Conservation (phyloP, 2,113 vertebrate species). For the Genyomyrus donnyi region DNA sequence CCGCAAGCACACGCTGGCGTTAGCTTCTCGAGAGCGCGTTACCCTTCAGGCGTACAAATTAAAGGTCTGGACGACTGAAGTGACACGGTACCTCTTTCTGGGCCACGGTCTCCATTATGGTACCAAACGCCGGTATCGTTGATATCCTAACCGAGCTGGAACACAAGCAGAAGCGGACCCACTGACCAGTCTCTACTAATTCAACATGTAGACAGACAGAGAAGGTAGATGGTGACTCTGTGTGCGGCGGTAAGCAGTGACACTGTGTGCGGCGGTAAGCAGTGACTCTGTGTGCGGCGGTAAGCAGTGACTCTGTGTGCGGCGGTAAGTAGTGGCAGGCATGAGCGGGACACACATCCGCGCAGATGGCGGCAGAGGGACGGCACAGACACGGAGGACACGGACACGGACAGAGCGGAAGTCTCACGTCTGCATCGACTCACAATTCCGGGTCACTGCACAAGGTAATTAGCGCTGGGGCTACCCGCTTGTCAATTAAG, state of each 20-base stretch:
- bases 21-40: too few relatives aligned
- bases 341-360: background rate
- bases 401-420: conserved; percentile 33
- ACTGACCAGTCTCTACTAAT: background rate
- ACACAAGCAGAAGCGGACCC: conserved; percentile 40
- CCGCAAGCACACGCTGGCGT: too few relatives aligned
- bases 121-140: conserved; percentile 96
- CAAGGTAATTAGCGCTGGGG: conserved; percentile 98
- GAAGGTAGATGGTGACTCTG: background rate
- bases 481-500: too few relatives aligned
- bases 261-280: too few relatives aligned
- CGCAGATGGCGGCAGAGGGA: background rate
- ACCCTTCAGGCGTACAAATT: background rate
- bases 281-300: too few relatives aligned
- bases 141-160: conserved; percentile 95
- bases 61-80: background rate
- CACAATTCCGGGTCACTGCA: conserved; percentile 99
- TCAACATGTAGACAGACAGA: background rate
- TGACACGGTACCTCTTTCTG: conserved; percentile 82
- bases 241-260: too few relatives aligned
- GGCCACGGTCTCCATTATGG: conserved; percentile 98
- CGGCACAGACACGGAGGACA: background rate
- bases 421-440: conserved; percentile 77
- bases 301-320: too few relatives aligned
- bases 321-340: background rate